Evolutionary conservation across 2,888 invertebrate species (phyloP), one percentile per base, ranked within the genome.

Genomic region (Lasioglossum morio): DNA sequence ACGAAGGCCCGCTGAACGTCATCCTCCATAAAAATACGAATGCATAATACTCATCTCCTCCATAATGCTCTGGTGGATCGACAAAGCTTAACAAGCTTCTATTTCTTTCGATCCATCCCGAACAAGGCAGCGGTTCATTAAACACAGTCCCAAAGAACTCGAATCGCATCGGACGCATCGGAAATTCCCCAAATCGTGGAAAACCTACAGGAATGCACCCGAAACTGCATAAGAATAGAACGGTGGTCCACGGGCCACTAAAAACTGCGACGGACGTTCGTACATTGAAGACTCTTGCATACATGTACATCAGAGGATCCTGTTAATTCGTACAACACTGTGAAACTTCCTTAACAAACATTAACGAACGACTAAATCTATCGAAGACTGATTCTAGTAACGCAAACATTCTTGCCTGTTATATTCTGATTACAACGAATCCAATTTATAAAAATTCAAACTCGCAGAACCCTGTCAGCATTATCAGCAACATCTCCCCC

Each of bases 111-210:
- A 23, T 72, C 23, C 23, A 4, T n/a, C 14, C 78, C 86, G 81
- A 84, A 80, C 78, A 84, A 75, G 86, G 85, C 60, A 48, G 66
- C 66, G 53, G 66, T 60, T 83, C 72, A 81, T 73, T 79, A 57
- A 79, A n/a, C 53, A 70, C 63, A 23, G 23, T 34, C 34, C 19
- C 16, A 66, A 66, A 66, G 66, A 66, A 66, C 7, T 30, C 10
- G 27, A 16, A 4, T n/a, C 60, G 14, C 27, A 27, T 60, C 27
- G 4, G 19, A 7, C 19, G 66, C 34, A 34, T 34, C 34, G 66
- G 34, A 8, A 66, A 66, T 34, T 30, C 66, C 19, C 34, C 10
- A 63, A 63, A 63, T 63, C 46, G 0, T 27, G 70, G 77, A 77
- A 84, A 74, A 70, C 40, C 46, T 40, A 30, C 23, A 14, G 19